Base-by-base conservation (phyloP, 1,140 invertebrate genomes). In the Aplysia californica region DNA sequence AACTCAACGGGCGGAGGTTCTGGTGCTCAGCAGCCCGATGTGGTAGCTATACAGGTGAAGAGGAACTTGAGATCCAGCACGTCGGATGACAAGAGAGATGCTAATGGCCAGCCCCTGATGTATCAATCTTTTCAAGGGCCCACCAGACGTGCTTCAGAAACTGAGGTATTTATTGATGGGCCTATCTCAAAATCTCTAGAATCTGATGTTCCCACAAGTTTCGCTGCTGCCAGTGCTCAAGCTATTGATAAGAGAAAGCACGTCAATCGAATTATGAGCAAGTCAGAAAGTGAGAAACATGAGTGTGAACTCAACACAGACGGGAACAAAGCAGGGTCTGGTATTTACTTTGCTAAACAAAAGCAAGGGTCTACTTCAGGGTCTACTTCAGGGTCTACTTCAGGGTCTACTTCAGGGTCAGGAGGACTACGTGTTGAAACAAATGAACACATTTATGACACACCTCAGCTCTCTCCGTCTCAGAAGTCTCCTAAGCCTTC, bases 201-300 rank as follows among this genome's bases (percentile, higher is more conserved):
- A 50, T 80, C 58, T 26, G 84, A 86, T 55, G 70, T 79, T 64
- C n/a, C n/a, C n/a, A 50, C 70, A 26, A 66, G 36, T 44, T 68
- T 78, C 44, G 58, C 55, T n/a, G 64, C 71, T 15, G 72, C 76
- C 29, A 67, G 66, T n/a, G 75, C 78, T 29, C 23, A 35, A 38
- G 26, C 21, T 26, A 23, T 26, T 4, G 75, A 77, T 20, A 93
- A 95, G 83, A 83, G 83, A 4, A 88, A 87, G 77, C 95, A 95
- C n/a, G 93, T 96, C 21, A 95, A 95, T 1, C 96, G 96, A 91
- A 95, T 96, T 82, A 91, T 92, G 44, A 93, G 93, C 1, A 94
- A 93, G 83, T 77, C 83, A 21, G 83, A 85, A 31, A 73, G 81
- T 23, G 84, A 86, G 61, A 85, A 83, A 72, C 80, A 83, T 72